Evolutionary conservation across 2,797 vertebrate species (phyloP), one percentile per base, ranked within the genome.

Genomic region (Coranthus polyacanthus): DNA sequence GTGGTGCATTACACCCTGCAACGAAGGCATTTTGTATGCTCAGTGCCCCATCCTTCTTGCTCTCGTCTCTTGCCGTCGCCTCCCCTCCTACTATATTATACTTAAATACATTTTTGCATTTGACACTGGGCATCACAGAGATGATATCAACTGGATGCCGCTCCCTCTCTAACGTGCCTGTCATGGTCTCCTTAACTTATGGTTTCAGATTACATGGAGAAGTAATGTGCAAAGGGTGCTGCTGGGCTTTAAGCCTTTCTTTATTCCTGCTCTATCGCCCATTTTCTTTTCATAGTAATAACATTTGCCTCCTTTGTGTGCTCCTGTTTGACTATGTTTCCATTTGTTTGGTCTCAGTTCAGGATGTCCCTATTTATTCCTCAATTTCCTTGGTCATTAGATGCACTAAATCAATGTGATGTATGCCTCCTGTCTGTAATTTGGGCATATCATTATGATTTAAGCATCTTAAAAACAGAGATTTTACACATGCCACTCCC

Each of bases 11-110:
- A 86, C 80, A 74, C 52, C 69, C 70, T 72, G 74, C 79, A 69
- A 83, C 46, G 46, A 86, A 87, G 77, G 75, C 81, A 83, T 86
- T 88, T 88, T 42, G 54, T 83, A 78, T 80, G 73, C 78, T 82
- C 63, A 54, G 24, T n/a, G 50, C 54, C 44, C 26, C 56, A 79
- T 82, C 66, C 37, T 32, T 85, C 74, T 81, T 55, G 43, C 37
- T 55, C 68, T 60, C 20, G 2, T 73, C 65, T 69, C 77, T 59
- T 26, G 13, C 70, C 60, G 45, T 51, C 3, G 49, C 71, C 62
- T 79, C 68, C 47, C 68, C 43, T 74, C 75, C 66, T 65, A 68
- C 57, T 68, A 49, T 53, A 83, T 80, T 84, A 87, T 47, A 72
- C 81, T 87, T 84, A 82, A 91, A 89, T 68, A 81, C 62, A 78